Evolutionary conservation across 2,888 invertebrate genomes (phyloP), one percentile per base, ranked within the genome.

Genomic region (Fabriciana adippe): DNA sequence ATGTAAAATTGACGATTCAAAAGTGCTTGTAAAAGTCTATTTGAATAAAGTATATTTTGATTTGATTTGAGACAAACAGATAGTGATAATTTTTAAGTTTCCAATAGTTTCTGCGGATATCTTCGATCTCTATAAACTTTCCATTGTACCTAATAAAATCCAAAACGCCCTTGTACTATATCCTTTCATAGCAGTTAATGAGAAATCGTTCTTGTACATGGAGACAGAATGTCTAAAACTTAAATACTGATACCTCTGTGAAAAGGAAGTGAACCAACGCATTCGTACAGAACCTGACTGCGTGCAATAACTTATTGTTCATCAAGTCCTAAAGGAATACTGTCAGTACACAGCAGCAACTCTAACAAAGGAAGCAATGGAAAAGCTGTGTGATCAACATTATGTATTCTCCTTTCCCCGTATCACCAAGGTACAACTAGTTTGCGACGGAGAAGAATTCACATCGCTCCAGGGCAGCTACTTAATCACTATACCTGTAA

Each of bases 371-470:
- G 26, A 26, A 26, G 26, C 3, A 26, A 59, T 70, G 59, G 66
- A 71, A 35, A 41, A 70, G 63, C 59, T 71, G 0, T 69, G 35
- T 26, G 55, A 55, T 15, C 35, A 15, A 15, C 35, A 55, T 26
- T 55, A 55, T 2, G 15, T 26, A 14, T 15, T 55, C 15, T 26
- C 47, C 26, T 67, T 71, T 35, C 69, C 68, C 3, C 45, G 26
- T 6, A 55, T 56, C 51, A 62, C 61, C 14, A 70, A 60, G 56
- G 54, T 67, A 16, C 47, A 67, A 21, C 21, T 60, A 45, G 41
- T 45, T 18, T 72, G 66, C 31, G 48, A 55, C 2, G 55, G 62
- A 35, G 64, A 64, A 69, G 70, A 48, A 69, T 70, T 31, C 71
- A 68, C 55, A 26, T 72, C 11, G 59, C 45, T 47, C 68, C 67